A percentile compares a stretch with the other conserved stretches of the same genome.
Conservation (phyloP, 2,888 invertebrate genomes). For the Melolontha melolontha region DNA sequence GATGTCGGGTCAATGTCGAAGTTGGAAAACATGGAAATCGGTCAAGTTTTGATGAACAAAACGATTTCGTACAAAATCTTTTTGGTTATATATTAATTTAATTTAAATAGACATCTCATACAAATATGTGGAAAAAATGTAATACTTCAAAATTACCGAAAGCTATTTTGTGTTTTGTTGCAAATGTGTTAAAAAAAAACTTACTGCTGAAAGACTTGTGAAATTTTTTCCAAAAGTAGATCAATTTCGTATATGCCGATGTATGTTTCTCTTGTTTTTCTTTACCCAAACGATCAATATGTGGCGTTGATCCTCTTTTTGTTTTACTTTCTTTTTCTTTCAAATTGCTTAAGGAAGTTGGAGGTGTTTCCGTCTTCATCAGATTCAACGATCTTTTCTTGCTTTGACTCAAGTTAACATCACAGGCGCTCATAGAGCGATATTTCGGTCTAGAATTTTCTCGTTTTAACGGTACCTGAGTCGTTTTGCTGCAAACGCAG, state of each 20-base stretch:
- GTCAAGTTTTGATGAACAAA: no score
- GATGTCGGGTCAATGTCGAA: no score
- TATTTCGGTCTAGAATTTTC: slow-evolving; percentile 48
- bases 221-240: slow-evolving; percentile 57
- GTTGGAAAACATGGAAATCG: no score
- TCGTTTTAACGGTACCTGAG: slow-evolving; percentile 39
- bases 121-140: no score
- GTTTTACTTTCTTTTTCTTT: slow-evolving; percentile 46
- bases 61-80: no score
- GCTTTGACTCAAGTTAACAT: slow-evolving; percentile 48
- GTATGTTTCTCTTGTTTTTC: slow-evolving; percentile 46
- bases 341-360: slow-evolving; percentile 37
- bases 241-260: slow-evolving; percentile 52
- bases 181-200: slow-evolving; percentile 40
- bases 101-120: no score
- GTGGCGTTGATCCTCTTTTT: slow-evolving; percentile 41
- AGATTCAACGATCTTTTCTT: slow-evolving; percentile 27
- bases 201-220: slow-evolving; percentile 55
- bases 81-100: no score
- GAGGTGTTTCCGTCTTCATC: slow-evolving; percentile 42
- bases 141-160: no score
- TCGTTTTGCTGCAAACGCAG: slow-evolving; percentile 10
- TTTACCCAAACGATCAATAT: slow-evolving; percentile 39
- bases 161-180: background rate
- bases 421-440: slow-evolving; percentile 57